These are phyloP conservation scores for Taeniopygia guttata DNA, from an alignment of 2,797 vertebrate species.

Conservation along the genomic window DNA sequence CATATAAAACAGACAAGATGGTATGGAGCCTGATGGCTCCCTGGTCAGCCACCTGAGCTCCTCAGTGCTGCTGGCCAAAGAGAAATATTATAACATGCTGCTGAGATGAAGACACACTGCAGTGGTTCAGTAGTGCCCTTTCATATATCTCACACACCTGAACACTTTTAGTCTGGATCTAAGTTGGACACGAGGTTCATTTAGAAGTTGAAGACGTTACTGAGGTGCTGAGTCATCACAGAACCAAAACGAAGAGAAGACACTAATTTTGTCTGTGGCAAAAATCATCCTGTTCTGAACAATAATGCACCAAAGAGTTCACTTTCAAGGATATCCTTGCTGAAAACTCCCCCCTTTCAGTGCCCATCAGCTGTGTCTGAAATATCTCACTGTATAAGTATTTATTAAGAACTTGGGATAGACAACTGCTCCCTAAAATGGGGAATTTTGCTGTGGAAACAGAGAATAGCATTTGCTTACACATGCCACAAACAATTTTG, in stretches of 20 bases:
- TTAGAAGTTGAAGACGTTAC: neutral
- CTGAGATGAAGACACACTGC: neutral
- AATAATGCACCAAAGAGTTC: neutral
- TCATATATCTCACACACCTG: neutral
- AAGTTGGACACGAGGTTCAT: neutral
- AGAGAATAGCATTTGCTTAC: slow-evolving; percentile 1
- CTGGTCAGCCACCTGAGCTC: neutral
- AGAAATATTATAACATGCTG: neutral
- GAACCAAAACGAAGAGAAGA: neutral
- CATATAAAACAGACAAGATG: neutral
- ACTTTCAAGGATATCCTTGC: neutral
- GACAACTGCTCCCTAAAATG: neutral
- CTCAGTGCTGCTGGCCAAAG: neutral
- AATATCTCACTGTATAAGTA: neutral
- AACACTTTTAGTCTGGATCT: neutral
- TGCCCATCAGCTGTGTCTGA: neutral
- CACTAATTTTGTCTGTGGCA: neutral
- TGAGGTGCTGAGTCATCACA: neutral
- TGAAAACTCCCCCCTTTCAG: neutral
- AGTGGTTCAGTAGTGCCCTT: neutral
- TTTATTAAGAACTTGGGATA: neutral
- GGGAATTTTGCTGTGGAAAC: neutral
- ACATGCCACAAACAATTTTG: neutral
- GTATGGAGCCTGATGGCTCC: neutral
- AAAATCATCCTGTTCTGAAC: neutral